Conservation (phyloP, 2,797 vertebrate species). For the Clarias laeviceps region DNA sequence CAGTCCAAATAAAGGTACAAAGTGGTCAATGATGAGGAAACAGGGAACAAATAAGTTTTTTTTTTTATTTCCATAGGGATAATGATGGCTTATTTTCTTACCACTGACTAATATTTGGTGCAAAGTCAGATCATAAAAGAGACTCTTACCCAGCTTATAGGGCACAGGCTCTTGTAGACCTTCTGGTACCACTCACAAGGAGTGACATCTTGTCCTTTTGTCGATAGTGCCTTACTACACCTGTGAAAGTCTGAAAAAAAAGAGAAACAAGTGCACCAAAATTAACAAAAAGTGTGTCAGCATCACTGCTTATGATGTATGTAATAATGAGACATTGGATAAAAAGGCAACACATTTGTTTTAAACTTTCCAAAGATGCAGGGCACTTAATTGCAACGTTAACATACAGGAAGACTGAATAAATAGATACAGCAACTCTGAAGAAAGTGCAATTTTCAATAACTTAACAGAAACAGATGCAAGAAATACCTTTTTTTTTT, state of each 20-base stretch:
- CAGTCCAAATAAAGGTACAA: not conserved
- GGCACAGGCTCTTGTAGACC: slow-evolving; percentile 81
- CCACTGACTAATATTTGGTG: not conserved
- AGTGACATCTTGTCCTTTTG: slow-evolving; percentile 73
- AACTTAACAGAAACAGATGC: not conserved
- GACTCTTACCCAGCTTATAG: slow-evolving; percentile 75
- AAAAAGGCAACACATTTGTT: not conserved
- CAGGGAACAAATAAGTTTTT: not conserved
- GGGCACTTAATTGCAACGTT: not conserved
- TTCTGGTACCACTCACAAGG: slow-evolving; percentile 80
- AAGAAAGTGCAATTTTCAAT: not conserved
- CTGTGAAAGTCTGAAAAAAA: slow-evolving; percentile 75
- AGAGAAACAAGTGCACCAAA: not conserved
- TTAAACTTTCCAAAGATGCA: not conserved
- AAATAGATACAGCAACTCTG: not conserved
- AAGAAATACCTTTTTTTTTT: not conserved
- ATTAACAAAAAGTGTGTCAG: not conserved
- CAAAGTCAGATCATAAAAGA: not conserved
- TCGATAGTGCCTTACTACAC: slow-evolving; percentile 78
- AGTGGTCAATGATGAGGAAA: not conserved
- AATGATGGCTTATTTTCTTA: no score
- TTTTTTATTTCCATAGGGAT: not conserved
- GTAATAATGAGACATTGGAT: not conserved
- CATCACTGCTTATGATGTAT: not conserved
- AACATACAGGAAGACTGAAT: not conserved